Conservation (phyloP, 2,113 vertebrate genomes). For the Elgaria multicarinata region DNA sequence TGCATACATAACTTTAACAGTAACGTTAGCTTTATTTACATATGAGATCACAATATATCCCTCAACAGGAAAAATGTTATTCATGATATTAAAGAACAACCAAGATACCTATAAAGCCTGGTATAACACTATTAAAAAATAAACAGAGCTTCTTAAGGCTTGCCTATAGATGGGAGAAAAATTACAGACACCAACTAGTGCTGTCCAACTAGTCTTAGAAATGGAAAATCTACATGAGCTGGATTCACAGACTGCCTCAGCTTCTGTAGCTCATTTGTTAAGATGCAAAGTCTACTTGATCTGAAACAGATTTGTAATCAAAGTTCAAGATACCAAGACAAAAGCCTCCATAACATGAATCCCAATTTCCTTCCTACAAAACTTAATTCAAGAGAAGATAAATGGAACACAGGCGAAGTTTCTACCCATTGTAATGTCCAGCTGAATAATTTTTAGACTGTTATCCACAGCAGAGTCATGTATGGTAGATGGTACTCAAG, state of each 20-base stretch:
- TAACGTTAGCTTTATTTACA: not conserved
- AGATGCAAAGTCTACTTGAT: not conserved
- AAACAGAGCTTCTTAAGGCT: not conserved
- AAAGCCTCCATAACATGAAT: not conserved
- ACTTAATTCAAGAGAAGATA: not conserved
- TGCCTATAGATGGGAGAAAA: not conserved
- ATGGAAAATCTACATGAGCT: not conserved
- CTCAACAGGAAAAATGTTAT: no score
- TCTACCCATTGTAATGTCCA: not conserved
- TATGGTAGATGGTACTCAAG: no score
- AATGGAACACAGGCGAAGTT: not conserved
- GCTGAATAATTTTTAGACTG: no score
- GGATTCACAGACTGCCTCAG: no score
- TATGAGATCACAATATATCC: not conserved
- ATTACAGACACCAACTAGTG: not conserved
- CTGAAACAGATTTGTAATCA: not conserved
- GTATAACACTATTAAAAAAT: not conserved
- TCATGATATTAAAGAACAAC: not conserved
- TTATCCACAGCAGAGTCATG: no score
- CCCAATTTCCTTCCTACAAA: not conserved
- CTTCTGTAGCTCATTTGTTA: not conserved
- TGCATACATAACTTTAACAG: not conserved
- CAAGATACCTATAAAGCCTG: not conserved
- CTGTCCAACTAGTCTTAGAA: not conserved
- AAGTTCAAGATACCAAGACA: not conserved